Evolutionary conservation across 2,888 invertebrate genomes (phyloP), one percentile per base, ranked within the genome.

Genomic region (Heteromurus nitidus): DNA sequence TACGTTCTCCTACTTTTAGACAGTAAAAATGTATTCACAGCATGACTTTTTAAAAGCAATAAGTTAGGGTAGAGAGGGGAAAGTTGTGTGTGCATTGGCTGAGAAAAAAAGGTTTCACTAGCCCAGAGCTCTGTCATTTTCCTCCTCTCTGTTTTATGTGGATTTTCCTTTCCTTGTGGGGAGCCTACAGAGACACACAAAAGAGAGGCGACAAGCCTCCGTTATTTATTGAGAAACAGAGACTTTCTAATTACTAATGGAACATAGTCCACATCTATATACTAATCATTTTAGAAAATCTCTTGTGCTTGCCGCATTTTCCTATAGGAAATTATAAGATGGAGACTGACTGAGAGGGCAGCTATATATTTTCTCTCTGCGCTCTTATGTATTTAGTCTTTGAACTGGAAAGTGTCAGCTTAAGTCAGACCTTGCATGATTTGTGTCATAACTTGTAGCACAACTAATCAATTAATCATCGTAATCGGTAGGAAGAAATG

Each of bases 221-320:
- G 36, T 69, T 69, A 69, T 69, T 70, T 70, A 70, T 70, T 70
- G 60, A n/a, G 24, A 70, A 36, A 9, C 13, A 18, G 42, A 42
- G 50, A 58, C 42, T 58, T 31, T 18, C 26, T 44, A 58, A 70
- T 70, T 70, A 22, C 58, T 70, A 70, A 58, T 60, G 60, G 58
- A 70, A 36, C n/a, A 60, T 30, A 70, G 36, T 58, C 36, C 50
- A n/a, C 58, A 58, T 42, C 58, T 70, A 70, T 36, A 36, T 13
- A 36, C 5, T 5, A 36, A 36, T 36, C 13, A 36, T 9, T 9
- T 13, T 9, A 36, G 7, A 36, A 9, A 13, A 13, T 36, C 36
- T 36, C 36, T 5, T 5, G 36, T 36, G 36, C 36, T 9, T 9
- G 36, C 36, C 5, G 13, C 5, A 13, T 36, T n/a, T n/a, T n/a